Evolutionary conservation across 2,113 vertebrate species (phyloP).

Genomic region (Melanerpes formicivorus): DNA sequence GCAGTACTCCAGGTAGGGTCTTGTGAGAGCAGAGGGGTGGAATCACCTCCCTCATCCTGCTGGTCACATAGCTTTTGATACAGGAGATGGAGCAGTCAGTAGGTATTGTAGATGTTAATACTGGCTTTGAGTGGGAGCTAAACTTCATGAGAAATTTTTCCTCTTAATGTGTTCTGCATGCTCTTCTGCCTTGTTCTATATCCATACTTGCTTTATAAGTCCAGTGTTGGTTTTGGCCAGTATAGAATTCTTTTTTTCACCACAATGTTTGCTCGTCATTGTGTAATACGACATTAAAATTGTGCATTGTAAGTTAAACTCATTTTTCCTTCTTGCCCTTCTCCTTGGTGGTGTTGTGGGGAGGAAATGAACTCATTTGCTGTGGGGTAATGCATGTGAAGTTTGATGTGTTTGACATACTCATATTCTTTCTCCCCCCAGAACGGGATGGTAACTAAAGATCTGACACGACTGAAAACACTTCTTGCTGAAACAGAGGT

Average conservation of each 20-base stretch:
- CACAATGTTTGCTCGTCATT: background rate
- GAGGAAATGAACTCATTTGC: background rate
- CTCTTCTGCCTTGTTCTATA: background rate
- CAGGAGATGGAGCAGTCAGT: background rate
- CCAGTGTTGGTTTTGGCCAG: background rate
- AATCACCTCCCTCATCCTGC: too few species aligned
- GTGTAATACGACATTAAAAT: background rate
- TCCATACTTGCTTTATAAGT: background rate
- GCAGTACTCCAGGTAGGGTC: too few species aligned
- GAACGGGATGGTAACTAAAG: slow-evolving; percentile 97
- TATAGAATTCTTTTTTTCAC: background rate
- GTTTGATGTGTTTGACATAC: background rate
- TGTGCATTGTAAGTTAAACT: background rate
- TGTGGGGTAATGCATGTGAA: background rate
- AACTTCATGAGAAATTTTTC: background rate
- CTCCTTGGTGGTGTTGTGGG: background rate
- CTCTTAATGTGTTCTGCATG: background rate
- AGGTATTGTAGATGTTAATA: background rate
- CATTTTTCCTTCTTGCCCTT: background rate
- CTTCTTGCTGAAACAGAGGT: slow-evolving; percentile 96
- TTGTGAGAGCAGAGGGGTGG: too few species aligned
- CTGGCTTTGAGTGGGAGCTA: background rate
- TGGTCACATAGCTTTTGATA: too few species aligned
- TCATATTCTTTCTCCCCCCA: slow-evolving; percentile 58
- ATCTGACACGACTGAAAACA: slow-evolving; percentile 93